Base-by-base conservation (phyloP, 1,140 invertebrate genomes). In the Drosophila teissieri region DNA sequence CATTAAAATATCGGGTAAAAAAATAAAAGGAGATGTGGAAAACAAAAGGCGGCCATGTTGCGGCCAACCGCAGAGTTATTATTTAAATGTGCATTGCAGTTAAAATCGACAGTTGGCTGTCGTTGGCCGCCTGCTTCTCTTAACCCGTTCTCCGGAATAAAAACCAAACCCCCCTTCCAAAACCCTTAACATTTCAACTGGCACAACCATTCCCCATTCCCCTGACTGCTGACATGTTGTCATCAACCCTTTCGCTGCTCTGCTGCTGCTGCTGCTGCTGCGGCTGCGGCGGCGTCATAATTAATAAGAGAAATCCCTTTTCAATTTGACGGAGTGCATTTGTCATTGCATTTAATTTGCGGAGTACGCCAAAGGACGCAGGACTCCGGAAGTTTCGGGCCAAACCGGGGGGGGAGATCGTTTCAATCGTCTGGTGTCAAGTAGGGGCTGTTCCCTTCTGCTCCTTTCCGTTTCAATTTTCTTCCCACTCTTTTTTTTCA, bases 231-330 rank as follows among this genome's bases (percentile, higher is more conserved):
- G 68, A 72, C 68, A 84, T 83, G 80, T 86, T 84, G 80, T 80
- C 80, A 84, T 80, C 83, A 86, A 82, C 83, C 74, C 78, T 81
- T 81, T 86, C 63, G 62, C 44, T 48, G 39, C 36, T 64, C 85
- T 80, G 78, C 77, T 61, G 64, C 83, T 88, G 79, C 58, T 79
- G 85, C 80, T 80, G 73, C 84, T 78, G 85, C 80, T 80, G 73
- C 89, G 80, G 24, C 4, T 4, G 78, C 58, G 83, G 85, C 80
- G 83, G 73, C 89, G 80, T 90, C 89, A 91, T 91, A 91, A 91
- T 91, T 91, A 91, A 91, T 91, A 91, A 91, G 78, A 91, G 85
- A 91, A 91, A 91, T 91, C 89, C 89, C 89, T 89, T 91, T 91
- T 91, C 89, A 91, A 91, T 91, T 91, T 91, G 89, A 91, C 89